Conservation (phyloP, 2,888 invertebrate genomes). For the Limnephilus marmoratus region DNA sequence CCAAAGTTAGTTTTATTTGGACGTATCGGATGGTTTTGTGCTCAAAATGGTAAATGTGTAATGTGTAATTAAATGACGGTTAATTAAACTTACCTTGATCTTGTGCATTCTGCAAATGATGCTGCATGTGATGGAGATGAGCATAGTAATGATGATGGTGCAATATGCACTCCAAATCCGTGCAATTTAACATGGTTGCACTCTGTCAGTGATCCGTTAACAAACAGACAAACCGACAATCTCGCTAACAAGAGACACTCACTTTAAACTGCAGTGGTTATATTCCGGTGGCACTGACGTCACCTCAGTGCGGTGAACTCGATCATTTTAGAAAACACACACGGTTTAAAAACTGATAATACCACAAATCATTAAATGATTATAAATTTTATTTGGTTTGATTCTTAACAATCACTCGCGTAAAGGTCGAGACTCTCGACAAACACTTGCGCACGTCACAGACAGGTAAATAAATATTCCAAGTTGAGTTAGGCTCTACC, state of each 20-base stretch:
- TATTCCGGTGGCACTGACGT: constrained; percentile 54
- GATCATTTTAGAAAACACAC: constrained; percentile 49
- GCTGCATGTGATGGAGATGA: constrained; percentile 83
- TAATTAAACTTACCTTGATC: constrained; percentile 76
- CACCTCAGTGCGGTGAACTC: constrained; percentile 59
- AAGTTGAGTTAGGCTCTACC: not conserved
- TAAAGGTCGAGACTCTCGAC: not conserved
- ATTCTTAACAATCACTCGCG: constrained; percentile 68
- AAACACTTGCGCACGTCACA: constrained; percentile 5
- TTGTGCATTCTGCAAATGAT: constrained; percentile 82
- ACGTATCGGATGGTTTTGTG: not conserved
- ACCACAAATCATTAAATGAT: constrained; percentile 32
- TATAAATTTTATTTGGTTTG: not conserved
- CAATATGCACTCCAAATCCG: constrained; percentile 86
- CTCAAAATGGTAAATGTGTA: not conserved
- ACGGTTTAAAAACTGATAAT: not conserved
- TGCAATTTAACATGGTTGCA: constrained; percentile 84
- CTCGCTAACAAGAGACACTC: constrained; percentile 3
- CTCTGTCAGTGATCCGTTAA: constrained; percentile 35
- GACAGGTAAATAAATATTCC: constrained; percentile 10
- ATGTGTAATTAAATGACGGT: not conserved
- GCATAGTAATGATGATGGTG: constrained; percentile 87
- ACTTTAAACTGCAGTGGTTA: not conserved
- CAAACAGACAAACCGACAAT: constrained; percentile 22
- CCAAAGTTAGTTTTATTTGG: not conserved